Percentiles rank a stretch among this genome's conserved stretches.
These are phyloP conservation scores for Kryphioiulus occultus DNA, from an alignment of 2,888 invertebrate genomes.

Conservation along the genomic window DNA sequence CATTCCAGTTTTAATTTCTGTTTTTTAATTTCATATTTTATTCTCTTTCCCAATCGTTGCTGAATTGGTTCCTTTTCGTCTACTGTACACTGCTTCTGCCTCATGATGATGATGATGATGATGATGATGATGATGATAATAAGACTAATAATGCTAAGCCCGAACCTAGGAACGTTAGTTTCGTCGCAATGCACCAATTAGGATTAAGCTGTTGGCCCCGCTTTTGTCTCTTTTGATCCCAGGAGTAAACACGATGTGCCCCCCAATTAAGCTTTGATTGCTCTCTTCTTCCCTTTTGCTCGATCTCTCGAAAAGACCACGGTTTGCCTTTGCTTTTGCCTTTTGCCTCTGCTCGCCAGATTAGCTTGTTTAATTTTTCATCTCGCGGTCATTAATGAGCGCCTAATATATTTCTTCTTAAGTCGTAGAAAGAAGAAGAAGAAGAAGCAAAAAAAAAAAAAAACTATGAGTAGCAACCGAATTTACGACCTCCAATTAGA, in stretches of 20 bases:
- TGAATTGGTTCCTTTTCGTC: no score
- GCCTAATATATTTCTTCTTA: constrained; percentile 1
- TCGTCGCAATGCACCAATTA: not conserved
- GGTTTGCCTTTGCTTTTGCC: no score
- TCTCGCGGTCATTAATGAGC: constrained; percentile 7
- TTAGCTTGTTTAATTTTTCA: constrained; percentile 12
- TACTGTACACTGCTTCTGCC: no score
- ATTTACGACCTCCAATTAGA: constrained; percentile 7
- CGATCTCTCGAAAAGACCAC: no score
- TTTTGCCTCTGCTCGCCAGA: not conserved
- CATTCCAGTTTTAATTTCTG: no score
- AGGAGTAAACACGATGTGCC: not conserved
- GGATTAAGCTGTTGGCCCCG: not conserved
- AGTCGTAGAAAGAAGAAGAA: not conserved
- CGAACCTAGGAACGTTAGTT: no score
- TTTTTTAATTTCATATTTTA: no score
- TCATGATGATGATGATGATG: no score
- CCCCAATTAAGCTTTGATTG: constrained; percentile 17
- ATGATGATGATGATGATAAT: no score
- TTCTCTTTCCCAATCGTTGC: no score
- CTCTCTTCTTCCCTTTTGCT: not conserved
- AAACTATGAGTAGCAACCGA: not conserved
- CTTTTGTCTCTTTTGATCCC: constrained; percentile 17
- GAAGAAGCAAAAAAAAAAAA: no score
- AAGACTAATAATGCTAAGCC: no score